Base-by-base conservation (phyloP, 2,797 vertebrate species). In the Dromococcyx pavoninus region DNA sequence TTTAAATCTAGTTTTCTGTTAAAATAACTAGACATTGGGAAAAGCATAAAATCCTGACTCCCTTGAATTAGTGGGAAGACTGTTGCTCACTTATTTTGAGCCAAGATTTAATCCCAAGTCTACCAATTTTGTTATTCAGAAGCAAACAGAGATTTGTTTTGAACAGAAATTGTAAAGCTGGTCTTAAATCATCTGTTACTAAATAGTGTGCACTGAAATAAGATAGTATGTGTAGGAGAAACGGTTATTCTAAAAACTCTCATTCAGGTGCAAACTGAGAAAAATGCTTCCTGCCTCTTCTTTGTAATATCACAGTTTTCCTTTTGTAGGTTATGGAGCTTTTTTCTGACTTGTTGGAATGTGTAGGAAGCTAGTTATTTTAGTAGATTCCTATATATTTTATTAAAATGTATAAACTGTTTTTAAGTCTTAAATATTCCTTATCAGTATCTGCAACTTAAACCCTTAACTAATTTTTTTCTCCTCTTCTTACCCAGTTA, bases 401-500 rank as follows among this genome's bases (percentile, higher is more conserved):
- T 70, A 65, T 39, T 94, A 50, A 93, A 66, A 30, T 70, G 2
- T 37, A 4, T 44, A 10, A 44, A 12, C 2, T 43, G 0, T 37
- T 71, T 76, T 43, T 17, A 86, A 78, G n/a, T 85, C 24, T 77
- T 69, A 65, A 60, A 19, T 92, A 48, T 13, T 65, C 19, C 10
- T 17, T 67, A 32, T 19, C 2, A 32, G 3, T 84, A 33, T 75
- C 32, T 88, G 30, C 14, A 74, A 41, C 15, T 43, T 57, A 76
- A 93, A n/a, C 15, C 8, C 9, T 77, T 69, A 43, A 75, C 18
- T 69, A 67, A 9, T 51, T 33, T 73, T 77, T 77, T 65, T 70
- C 62, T 73, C 11, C 22, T 76, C 8, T 89, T 80, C 83, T 87
- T 70, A 92, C 75, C 30, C 80, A 99, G 99, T 98, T 99, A 86